These are phyloP conservation scores for Hetaerina titia DNA, from an alignment of 2,888 invertebrate species.

Conservation along the genomic window DNA sequence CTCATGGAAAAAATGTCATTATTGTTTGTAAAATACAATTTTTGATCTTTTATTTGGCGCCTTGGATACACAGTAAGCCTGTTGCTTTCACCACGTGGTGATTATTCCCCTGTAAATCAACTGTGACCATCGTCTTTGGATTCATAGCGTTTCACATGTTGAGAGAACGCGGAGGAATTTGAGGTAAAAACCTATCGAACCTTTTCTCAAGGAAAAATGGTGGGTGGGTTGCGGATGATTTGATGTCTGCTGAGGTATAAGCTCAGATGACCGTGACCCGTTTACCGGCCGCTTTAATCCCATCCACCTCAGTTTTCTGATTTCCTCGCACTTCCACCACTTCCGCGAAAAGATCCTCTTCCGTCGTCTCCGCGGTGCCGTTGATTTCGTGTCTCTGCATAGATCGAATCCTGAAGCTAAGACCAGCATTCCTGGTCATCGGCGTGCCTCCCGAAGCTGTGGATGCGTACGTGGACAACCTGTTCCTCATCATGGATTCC, in stretches of 20 bases:
- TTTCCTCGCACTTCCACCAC: neutral
- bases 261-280: neutral
- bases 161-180: too few relatives aligned
- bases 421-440: neutral
- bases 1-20: too few relatives aligned
- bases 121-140: too few relatives aligned
- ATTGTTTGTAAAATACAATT: too few relatives aligned
- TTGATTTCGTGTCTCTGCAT: neutral
- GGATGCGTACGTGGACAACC: constrained; percentile 49
- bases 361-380: neutral
- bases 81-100: too few relatives aligned
- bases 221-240: neutral
- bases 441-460: neutral
- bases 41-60: too few relatives aligned
- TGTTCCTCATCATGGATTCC: neutral
- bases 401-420: constrained; percentile 30
- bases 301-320: neutral
- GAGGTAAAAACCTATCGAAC: too few relatives aligned
- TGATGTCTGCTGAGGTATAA: neutral
- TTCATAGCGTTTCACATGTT: too few relatives aligned
- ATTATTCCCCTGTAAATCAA: too few relatives aligned
- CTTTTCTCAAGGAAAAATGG: neutral
- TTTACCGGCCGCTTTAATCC: neutral
- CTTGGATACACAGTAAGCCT: too few relatives aligned
- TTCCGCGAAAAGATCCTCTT: neutral